Evolutionary conservation across 92 coral and sea anemone species (phyloP).

Genomic region (Actinostola sp.): DNA sequence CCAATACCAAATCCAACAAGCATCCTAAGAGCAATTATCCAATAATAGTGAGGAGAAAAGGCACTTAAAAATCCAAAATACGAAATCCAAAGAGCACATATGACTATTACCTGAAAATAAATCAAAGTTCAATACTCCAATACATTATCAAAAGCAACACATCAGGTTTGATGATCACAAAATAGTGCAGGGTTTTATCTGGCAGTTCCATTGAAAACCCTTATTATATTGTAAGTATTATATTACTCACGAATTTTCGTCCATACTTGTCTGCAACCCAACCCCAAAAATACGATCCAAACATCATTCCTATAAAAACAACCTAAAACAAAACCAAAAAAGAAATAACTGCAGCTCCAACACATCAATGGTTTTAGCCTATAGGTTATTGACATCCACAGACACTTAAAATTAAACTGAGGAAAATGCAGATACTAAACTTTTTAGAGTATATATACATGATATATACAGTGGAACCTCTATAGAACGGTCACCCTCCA

Average conservation of each 20-base stretch:
- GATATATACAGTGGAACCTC: no score
- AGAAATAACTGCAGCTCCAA: no score
- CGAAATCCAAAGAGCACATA: slow-evolving; percentile 70
- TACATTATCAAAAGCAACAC: not conserved
- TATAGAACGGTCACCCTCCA: no score
- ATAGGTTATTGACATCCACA: no score
- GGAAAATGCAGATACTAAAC: no score
- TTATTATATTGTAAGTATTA: no score
- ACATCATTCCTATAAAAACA: slow-evolving; percentile 87
- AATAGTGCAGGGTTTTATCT: no score
- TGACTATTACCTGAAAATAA: slow-evolving; percentile 60
- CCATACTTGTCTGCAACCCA: slow-evolving; percentile 86
- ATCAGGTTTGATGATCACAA: no score
- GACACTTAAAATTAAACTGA: no score
- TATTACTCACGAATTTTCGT: slow-evolving; percentile 72
- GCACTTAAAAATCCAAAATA: slow-evolving; percentile 84
- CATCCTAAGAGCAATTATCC: slow-evolving; percentile 85
- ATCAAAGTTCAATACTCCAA: not conserved
- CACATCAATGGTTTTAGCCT: no score
- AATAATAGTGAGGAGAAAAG: slow-evolving; percentile 87
- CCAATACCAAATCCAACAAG: slow-evolving; percentile 90
- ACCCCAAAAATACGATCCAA: slow-evolving; percentile 84
- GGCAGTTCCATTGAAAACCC: no score
- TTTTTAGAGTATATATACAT: no score
- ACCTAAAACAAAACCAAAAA: slow-evolving; percentile 49